A percentile compares a stretch with the other conserved stretches of the same genome.
Evolutionary conservation across 2,113 vertebrate species (phyloP).

Genomic region (Argyrosomus japonicus): DNA sequence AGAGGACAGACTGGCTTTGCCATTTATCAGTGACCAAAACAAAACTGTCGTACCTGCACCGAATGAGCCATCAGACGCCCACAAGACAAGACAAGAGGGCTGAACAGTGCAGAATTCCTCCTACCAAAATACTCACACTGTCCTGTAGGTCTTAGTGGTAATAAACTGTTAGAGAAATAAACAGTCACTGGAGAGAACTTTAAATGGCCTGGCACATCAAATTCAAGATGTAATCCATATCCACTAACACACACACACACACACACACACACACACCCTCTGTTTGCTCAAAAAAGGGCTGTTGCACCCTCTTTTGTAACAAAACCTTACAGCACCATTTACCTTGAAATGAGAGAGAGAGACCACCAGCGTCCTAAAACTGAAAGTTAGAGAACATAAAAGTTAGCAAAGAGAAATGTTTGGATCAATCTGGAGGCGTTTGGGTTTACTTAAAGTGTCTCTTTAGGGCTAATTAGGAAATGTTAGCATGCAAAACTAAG

Average conservation of each 20-base stretch:
- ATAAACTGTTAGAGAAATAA: slow-evolving; percentile 24
- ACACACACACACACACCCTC: neutral
- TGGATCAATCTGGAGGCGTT: neutral
- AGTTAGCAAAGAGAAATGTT: too few relatives aligned
- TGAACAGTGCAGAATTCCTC: neutral
- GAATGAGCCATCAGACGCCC: slow-evolving; percentile 8
- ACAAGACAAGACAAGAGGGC: neutral
- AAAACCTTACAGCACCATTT: neutral
- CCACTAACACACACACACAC: neutral
- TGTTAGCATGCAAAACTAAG: neutral
- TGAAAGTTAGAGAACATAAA: neutral
- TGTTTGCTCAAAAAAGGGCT: neutral
- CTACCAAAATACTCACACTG: neutral
- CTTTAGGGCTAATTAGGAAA: neutral
- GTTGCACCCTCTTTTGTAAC: neutral
- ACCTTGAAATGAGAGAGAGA: neutral
- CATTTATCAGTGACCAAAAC: neutral
- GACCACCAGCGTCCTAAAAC: neutral
- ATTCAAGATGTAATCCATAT: neutral
- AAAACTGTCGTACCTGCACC: neutral
- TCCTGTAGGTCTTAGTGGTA: slow-evolving; percentile 28
- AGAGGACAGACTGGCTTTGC: slow-evolving; percentile 21
- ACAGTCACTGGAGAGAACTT: neutral
- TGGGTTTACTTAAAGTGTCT: neutral
- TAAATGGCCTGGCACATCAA: slow-evolving; percentile 1